Percentiles rank a stretch among this genome's conserved stretches.
These are phyloP conservation scores for Cavia porcellus DNA, from an alignment of 2,113 vertebrate species.

Conservation along the genomic window DNA sequence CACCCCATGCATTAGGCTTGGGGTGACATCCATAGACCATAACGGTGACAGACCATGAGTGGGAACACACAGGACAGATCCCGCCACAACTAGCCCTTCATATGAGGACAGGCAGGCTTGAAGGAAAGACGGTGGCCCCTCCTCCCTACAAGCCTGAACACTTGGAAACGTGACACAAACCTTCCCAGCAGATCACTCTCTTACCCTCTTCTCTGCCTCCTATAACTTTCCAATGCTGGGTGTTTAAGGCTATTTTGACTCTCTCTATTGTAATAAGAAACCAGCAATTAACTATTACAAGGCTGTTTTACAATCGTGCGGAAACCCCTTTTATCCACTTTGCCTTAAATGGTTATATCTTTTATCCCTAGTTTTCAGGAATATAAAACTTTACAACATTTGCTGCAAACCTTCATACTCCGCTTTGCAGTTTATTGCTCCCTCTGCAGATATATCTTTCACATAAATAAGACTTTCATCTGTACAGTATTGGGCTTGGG, in stretches of 20 bases:
- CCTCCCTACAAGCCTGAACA: not conserved
- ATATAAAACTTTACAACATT: constrained; percentile 88
- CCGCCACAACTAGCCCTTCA: not conserved
- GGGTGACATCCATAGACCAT: not conserved
- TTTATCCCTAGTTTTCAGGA: constrained; percentile 88
- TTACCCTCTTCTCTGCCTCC: not conserved
- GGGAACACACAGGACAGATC: not conserved
- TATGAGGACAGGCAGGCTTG: not conserved
- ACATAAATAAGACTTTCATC: constrained; percentile 85
- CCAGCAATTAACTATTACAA: constrained; percentile 82
- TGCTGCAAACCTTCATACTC: constrained; percentile 87
- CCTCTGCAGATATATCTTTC: constrained; percentile 84
- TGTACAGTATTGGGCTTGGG: constrained; percentile 16
- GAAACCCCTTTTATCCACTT: constrained; percentile 84
- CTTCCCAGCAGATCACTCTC: not conserved
- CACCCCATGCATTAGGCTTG: not conserved
- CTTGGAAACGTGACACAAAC: not conserved
- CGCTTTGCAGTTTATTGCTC: constrained; percentile 85
- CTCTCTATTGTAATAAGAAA: constrained; percentile 74
- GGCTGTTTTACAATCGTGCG: constrained; percentile 81
- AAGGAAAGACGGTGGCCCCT: not conserved
- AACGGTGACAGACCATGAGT: not conserved
- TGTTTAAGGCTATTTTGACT: constrained; percentile 58
- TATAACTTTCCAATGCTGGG: not conserved
- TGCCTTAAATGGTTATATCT: constrained; percentile 83